Evolutionary conservation across 2,888 invertebrate genomes (phyloP).

Genomic region (Tetropium fuscum): DNA sequence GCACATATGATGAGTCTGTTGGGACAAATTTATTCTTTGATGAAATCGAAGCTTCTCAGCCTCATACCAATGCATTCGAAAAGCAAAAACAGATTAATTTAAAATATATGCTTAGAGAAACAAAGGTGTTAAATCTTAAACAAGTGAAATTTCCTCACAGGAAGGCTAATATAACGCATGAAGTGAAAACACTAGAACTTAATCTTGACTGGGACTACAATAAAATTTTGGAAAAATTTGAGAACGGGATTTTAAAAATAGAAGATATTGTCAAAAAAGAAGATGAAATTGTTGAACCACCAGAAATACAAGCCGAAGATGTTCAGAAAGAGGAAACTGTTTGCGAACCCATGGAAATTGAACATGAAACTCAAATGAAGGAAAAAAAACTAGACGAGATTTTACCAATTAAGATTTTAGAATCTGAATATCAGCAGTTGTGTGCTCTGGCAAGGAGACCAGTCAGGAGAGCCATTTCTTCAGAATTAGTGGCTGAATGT

Average conservation of each 20-base stretch:
- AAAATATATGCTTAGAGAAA: conserved; percentile 74
- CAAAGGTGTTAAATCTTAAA: conserved; percentile 76
- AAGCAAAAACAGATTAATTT: conserved; percentile 70
- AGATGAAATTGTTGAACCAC: conserved; percentile 14
- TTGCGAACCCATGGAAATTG: not conserved
- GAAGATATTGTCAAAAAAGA: conserved; percentile 43
- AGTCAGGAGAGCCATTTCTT: conserved; percentile 40
- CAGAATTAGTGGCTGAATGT: conserved; percentile 45
- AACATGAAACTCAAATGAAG: conserved; percentile 14
- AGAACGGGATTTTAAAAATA: conserved; percentile 54
- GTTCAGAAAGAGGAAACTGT: conserved; percentile 22
- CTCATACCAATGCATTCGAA: conserved; percentile 46
- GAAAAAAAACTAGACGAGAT: conserved; percentile 18
- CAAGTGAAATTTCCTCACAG: conserved; percentile 72
- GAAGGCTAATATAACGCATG: conserved; percentile 45
- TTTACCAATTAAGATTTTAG: conserved; percentile 31
- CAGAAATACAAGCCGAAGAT: not conserved
- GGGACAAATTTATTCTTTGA: conserved; percentile 83
- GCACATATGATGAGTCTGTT: conserved; percentile 75
- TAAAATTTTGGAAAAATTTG: conserved; percentile 56
- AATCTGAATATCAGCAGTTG: conserved; percentile 52
- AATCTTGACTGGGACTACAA: conserved; percentile 57
- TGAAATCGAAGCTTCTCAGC: conserved; percentile 68
- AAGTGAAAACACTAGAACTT: conserved; percentile 48
- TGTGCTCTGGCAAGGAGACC: conserved; percentile 53